These are phyloP conservation scores for Dryobates pubescens DNA, from an alignment of 2,797 vertebrate species.

Conservation along the genomic window DNA sequence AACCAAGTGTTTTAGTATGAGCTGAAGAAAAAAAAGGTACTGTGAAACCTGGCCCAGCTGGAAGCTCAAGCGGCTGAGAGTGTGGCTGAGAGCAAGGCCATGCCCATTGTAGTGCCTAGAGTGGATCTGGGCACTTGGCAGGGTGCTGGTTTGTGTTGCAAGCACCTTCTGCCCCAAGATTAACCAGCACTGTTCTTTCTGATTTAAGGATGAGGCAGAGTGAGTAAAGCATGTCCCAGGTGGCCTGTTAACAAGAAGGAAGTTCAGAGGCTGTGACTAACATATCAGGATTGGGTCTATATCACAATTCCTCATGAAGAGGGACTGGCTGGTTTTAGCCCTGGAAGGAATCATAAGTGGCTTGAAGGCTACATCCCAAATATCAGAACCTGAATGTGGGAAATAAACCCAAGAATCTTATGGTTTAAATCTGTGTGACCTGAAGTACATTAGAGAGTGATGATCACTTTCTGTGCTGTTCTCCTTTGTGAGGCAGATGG, in stretches of 20 bases:
- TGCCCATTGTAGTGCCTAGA: not conserved
- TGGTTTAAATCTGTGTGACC: not conserved
- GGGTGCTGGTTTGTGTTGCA: not conserved
- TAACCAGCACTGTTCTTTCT: not conserved
- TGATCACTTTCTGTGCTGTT: not conserved
- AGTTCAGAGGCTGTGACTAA: not conserved
- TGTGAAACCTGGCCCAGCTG: not conserved
- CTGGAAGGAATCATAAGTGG: not conserved
- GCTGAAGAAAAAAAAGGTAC: not conserved
- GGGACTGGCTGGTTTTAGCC: not conserved
- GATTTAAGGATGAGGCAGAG: not conserved
- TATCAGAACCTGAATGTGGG: not conserved
- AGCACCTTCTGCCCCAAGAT: not conserved
- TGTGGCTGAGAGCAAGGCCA: not conserved
- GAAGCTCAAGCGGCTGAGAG: not conserved
- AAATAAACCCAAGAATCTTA: not conserved
- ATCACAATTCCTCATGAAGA: not conserved
- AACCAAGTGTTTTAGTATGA: not conserved
- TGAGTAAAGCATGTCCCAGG: not conserved
- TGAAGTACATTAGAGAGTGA: not conserved
- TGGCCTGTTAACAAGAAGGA: not conserved
- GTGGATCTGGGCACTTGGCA: not conserved
- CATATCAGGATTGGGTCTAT: not conserved
- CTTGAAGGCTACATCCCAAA: not conserved
- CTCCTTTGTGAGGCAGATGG: not conserved